Percentiles rank a stretch among this genome's conserved stretches.
phyloP scores from a whole-genome alignment of 2,113 vertebrate species.

The Mionectes macconnelli region DNA sequence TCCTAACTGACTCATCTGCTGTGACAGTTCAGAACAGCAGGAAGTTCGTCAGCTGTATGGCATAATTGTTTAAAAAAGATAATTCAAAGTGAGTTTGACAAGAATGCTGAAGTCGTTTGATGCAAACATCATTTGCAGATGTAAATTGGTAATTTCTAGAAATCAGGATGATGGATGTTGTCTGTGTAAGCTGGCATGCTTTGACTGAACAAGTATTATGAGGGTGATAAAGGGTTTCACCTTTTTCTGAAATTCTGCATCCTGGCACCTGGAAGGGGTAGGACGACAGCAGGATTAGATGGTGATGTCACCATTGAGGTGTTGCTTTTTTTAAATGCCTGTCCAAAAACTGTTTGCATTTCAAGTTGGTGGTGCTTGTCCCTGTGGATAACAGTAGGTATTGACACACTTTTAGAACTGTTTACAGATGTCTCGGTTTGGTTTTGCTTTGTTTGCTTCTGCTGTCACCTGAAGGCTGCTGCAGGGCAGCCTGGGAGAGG shows the following conservation, averaged over 20 bases:
- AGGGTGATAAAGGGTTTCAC: neutral
- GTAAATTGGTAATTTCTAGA: neutral
- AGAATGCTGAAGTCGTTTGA: neutral
- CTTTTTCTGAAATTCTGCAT: neutral
- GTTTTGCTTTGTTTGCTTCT: neutral
- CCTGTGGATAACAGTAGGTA: too few species aligned
- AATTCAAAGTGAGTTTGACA: neutral
- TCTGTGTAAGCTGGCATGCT: neutral
- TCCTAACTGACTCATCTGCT: neutral
- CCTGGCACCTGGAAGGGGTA: neutral
- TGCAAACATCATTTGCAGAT: neutral
- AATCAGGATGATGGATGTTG: neutral
- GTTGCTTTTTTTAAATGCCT: too few species aligned
- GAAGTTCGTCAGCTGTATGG: neutral
- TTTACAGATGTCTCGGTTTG: neutral
- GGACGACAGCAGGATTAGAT: neutral
- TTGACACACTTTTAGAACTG: too few species aligned
- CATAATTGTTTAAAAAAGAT: neutral
- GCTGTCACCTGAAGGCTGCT: neutral
- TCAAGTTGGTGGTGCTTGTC: too few species aligned
- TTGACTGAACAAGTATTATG: neutral
- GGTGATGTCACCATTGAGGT: too few species aligned
- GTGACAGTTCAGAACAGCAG: neutral
- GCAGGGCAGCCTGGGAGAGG: neutral
- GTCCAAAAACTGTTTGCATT: too few species aligned